phyloP scores from a whole-genome alignment of 2,888 invertebrate genomes.

The Pristionchus maxplancki region DNA sequence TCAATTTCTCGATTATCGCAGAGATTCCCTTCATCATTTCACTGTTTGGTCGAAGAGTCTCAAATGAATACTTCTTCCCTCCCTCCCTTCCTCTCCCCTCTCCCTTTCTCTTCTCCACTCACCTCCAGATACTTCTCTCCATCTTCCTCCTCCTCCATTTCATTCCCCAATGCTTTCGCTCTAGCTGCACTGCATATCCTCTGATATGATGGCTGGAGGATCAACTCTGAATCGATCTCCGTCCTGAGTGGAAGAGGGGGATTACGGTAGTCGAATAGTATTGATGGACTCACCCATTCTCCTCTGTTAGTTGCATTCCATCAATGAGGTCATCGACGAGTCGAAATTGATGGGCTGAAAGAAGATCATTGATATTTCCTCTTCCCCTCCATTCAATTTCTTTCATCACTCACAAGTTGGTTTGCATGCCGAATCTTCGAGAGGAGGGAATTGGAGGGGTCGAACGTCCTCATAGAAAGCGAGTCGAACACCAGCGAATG shows the following conservation, averaged over 20 bases:
- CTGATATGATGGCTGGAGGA: slow-evolving; percentile 50
- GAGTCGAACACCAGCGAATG: slow-evolving; percentile 46
- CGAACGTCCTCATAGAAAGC: slow-evolving; percentile 52
- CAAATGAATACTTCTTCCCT: not conserved
- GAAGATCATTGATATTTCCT: not conserved
- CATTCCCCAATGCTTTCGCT: slow-evolving; percentile 22
- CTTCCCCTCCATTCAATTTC: not conserved
- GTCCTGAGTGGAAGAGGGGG: slow-evolving; percentile 6
- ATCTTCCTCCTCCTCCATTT: slow-evolving; percentile 27
- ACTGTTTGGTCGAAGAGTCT: slow-evolving; percentile 33
- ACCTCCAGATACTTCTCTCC: slow-evolving; percentile 49
- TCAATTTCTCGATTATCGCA: slow-evolving; percentile 18
- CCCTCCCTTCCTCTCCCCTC: not conserved
- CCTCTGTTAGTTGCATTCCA: slow-evolving; percentile 42
- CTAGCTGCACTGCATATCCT: slow-evolving; percentile 47
- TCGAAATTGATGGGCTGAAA: slow-evolving; percentile 47
- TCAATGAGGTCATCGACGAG: slow-evolving; percentile 50
- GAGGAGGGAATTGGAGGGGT: slow-evolving; percentile 50
- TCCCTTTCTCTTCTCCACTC: not conserved
- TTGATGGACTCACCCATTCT: slow-evolving; percentile 15
- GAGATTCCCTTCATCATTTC: slow-evolving; percentile 11
- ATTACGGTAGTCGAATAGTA: not conserved
- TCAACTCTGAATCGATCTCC: slow-evolving; percentile 33
- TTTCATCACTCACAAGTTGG: slow-evolving; percentile 40
- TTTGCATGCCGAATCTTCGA: not conserved